Evolutionary conservation across 2,113 vertebrate genomes (phyloP).

Genomic region (Ceyx cyanopectus): DNA sequence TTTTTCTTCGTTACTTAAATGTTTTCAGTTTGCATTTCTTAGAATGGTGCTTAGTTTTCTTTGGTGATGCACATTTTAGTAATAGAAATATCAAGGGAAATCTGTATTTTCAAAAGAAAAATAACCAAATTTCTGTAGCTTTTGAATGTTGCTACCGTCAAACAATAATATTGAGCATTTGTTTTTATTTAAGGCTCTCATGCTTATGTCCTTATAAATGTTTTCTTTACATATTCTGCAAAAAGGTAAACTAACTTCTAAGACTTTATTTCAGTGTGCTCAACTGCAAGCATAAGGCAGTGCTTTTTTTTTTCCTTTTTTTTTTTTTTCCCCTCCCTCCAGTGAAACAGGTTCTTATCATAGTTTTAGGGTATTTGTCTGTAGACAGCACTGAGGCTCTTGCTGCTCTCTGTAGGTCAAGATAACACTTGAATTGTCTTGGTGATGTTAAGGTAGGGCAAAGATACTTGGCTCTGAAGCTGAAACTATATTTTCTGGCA

Average conservation of each 20-base stretch:
- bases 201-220: background rate
- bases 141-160: background rate
- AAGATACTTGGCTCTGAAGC: background rate
- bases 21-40: background rate
- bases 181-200: background rate
- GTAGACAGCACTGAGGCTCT: background rate
- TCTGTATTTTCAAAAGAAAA: background rate
- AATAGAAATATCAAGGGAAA: background rate
- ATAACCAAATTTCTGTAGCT: background rate
- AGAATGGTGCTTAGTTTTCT: background rate
- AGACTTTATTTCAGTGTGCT: background rate
- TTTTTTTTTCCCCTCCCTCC: background rate
- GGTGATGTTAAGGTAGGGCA: background rate
- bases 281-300: background rate
- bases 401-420: background rate
- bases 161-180: background rate
- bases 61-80: background rate
- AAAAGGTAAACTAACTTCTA: background rate
- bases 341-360: background rate
- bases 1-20: background rate
- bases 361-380: background rate
- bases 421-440: background rate
- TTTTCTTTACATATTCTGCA: background rate
- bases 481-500: background rate
- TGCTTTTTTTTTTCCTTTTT: rapidly evolving